phyloP scores from a whole-genome alignment of 2,888 invertebrate genomes.

The Ichneumon xanthorius region DNA sequence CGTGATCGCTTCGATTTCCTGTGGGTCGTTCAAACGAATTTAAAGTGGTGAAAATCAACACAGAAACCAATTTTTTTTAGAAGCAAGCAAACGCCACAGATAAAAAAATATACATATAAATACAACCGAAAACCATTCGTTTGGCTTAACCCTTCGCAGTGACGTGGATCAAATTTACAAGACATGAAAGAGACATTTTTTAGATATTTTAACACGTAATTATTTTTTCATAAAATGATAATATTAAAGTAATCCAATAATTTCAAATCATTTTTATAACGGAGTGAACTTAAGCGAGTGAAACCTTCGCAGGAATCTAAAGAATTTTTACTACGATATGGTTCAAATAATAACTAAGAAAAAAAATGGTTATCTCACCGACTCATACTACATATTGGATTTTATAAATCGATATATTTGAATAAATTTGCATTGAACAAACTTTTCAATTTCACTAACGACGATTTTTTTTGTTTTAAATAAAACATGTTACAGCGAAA shows the following conservation, averaged over 20 bases:
- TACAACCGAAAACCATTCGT: background rate
- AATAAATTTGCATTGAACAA: background rate
- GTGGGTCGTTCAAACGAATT: constrained; percentile 8
- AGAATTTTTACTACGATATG: no score
- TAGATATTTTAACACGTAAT: background rate
- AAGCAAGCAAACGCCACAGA: background rate
- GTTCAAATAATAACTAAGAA: background rate
- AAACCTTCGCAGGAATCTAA: no score
- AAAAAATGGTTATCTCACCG: background rate
- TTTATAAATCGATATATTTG: background rate
- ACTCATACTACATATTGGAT: background rate
- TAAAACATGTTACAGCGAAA: constrained; percentile 18
- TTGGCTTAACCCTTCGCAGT: background rate
- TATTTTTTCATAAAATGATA: background rate
- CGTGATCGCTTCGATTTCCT: constrained; percentile 80
- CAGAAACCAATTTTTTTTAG: background rate
- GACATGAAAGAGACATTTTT: no score
- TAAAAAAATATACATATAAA: background rate
- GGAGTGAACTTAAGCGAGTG: no score
- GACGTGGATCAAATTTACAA: background rate
- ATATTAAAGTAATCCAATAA: background rate
- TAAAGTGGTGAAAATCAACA: background rate
- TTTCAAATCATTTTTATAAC: no score
- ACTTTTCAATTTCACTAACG: background rate
- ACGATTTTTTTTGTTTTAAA: background rate